These are phyloP conservation scores for Epinephelus moara DNA, from an alignment of 2,113 vertebrate species.

Conservation along the genomic window DNA sequence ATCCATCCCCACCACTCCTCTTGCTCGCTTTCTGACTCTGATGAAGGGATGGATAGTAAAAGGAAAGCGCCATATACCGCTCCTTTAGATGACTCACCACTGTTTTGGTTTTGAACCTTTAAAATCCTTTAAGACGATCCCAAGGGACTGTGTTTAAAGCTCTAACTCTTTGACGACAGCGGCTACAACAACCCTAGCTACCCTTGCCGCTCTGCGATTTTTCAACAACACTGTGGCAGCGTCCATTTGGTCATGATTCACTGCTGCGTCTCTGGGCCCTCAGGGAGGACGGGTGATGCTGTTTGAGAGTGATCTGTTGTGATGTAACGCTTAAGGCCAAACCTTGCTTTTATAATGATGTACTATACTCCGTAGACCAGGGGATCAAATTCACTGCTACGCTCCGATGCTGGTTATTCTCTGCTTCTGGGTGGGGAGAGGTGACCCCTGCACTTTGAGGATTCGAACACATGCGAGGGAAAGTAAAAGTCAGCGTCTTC, in stretches of 20 bases:
- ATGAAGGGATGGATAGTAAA: constrained; percentile 20
- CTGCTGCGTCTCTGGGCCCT: neutral
- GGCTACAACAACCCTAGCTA: neutral
- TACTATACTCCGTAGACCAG: neutral
- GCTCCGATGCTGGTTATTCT: constrained; percentile 8
- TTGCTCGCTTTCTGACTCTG: constrained; percentile 39
- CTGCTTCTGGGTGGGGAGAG: neutral
- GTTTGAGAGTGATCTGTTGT: constrained; percentile 56
- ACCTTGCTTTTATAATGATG: constrained; percentile 37
- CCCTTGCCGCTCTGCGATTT: neutral
- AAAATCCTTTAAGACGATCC: constrained; percentile 42
- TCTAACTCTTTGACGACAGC: constrained; percentile 8
- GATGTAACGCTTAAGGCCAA: constrained; percentile 54
- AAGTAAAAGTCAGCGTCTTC: constrained; percentile 34
- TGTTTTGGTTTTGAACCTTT: constrained; percentile 52
- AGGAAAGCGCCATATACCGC: neutral
- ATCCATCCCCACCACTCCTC: constrained; percentile 62
- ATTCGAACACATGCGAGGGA: constrained; percentile 22
- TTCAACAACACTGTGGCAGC: neutral
- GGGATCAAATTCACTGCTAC: neutral
- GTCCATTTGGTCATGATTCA: constrained; percentile 46
- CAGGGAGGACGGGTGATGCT: constrained; percentile 7
- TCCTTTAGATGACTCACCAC: constrained; percentile 61
- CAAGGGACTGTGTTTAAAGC: constrained; percentile 12
- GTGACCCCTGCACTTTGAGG: constrained; percentile 38